Evolutionary conservation across 2,113 vertebrate species (phyloP).

Genomic region (Desmodus rotundus): DNA sequence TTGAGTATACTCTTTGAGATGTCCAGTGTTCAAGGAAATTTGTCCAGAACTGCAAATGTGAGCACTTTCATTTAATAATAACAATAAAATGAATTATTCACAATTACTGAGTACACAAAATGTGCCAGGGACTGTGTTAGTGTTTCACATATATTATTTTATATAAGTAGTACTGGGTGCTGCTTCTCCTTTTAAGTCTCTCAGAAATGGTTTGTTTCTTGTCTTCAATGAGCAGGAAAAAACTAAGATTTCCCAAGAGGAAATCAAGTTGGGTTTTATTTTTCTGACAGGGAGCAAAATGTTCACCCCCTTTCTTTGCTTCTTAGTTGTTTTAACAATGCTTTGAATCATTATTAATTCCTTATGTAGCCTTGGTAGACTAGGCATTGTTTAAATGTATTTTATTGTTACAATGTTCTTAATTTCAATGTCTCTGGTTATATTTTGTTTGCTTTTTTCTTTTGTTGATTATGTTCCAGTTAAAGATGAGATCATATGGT

Average conservation of each 20-base stretch:
- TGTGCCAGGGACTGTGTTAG: not conserved
- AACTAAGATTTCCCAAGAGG: not conserved
- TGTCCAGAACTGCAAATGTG: not conserved
- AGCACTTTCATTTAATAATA: not conserved
- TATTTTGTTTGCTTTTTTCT: too few species aligned
- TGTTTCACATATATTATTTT: not conserved
- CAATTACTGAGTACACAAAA: not conserved
- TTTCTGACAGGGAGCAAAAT: not conserved
- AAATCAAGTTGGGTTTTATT: slow-evolving; percentile 6
- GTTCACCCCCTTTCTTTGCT: not conserved
- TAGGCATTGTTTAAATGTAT: slow-evolving; percentile 42
- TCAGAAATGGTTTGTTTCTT: not conserved
- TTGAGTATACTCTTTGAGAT: not conserved
- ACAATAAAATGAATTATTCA: not conserved
- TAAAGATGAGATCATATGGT: too few species aligned
- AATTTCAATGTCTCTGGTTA: too few species aligned
- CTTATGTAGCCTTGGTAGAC: slow-evolving; percentile 26
- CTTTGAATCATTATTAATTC: slow-evolving; percentile 46
- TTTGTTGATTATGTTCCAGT: too few species aligned
- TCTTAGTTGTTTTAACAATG: slow-evolving; percentile 15
- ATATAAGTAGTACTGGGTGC: not conserved
- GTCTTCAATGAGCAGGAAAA: not conserved
- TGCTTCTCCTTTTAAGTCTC: not conserved
- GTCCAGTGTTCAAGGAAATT: not conserved
- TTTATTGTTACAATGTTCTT: too few species aligned